Percentiles rank a stretch among this genome's conserved stretches.
phyloP scores from a whole-genome alignment of 2,113 vertebrate genomes.

The Cromileptes altivelis region DNA sequence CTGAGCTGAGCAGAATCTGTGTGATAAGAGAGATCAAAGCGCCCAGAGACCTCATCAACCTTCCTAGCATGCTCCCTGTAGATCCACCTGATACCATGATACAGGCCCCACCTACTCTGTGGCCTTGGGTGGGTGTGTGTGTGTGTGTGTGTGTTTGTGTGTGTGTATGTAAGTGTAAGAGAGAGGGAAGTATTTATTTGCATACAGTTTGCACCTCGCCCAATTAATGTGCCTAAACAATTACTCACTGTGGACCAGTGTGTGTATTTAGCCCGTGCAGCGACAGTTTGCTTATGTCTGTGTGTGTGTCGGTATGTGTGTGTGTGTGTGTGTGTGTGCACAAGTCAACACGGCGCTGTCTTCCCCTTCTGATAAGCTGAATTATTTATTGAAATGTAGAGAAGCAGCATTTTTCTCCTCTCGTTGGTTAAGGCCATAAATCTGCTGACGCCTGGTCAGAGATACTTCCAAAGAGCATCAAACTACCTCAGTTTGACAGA shows the following conservation, averaged over 20 bases:
- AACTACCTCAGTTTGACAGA: not conserved
- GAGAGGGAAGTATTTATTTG: constrained; percentile 36
- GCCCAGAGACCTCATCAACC: constrained; percentile 61
- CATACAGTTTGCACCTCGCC: constrained; percentile 19
- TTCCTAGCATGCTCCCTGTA: constrained; percentile 53
- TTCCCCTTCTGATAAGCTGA: constrained; percentile 46
- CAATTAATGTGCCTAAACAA: constrained; percentile 23
- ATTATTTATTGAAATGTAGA: constrained; percentile 60
- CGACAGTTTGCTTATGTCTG: constrained; percentile 23
- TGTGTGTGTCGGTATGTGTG: constrained; percentile 4
- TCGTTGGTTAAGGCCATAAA: constrained; percentile 16
- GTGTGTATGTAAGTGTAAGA: not conserved
- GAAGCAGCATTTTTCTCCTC: constrained; percentile 19
- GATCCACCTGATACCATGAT: constrained; percentile 53
- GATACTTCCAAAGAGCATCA: constrained; percentile 5
- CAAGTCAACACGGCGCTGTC: not conserved
- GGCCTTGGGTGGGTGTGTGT: not conserved
- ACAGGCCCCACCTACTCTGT: constrained; percentile 6
- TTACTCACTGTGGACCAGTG: not conserved
- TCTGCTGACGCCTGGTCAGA: constrained; percentile 37
- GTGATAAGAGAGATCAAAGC: constrained; percentile 70
- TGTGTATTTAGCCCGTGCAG: constrained; percentile 35
- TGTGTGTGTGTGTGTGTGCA: not conserved
- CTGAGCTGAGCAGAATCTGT: constrained; percentile 62
- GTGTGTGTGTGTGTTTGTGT: not conserved